A percentile compares a stretch with the other conserved stretches of the same genome.
phyloP scores from a whole-genome alignment of 1,140 invertebrate genomes.

The Drosophila lacteicornis region DNA sequence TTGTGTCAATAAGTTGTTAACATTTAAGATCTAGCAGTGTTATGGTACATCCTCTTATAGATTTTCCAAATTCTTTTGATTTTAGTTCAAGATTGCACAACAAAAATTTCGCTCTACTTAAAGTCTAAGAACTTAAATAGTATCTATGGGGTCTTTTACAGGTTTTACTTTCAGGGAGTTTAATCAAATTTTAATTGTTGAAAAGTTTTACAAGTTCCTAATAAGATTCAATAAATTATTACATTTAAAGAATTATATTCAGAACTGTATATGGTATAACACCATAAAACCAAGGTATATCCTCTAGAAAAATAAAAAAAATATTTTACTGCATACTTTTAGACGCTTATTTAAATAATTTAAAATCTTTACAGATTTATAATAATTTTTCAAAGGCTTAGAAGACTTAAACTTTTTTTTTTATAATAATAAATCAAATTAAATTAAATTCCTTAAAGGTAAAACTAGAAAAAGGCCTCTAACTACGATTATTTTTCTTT shows the following conservation, averaged over 20 bases:
- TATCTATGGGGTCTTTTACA: neutral
- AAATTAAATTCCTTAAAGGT: neutral
- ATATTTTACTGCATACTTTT: too few species aligned
- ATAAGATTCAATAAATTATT: too few species aligned
- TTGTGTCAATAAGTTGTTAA: conserved; percentile 9
- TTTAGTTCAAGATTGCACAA: conserved; percentile 48
- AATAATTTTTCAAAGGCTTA: too few species aligned
- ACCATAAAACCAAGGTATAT: neutral
- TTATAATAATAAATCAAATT: neutral
- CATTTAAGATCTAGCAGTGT: conserved; percentile 15
- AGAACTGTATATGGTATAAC: too few species aligned
- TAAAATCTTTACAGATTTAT: neutral
- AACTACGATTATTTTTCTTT: neutral
- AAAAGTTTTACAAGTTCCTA: too few species aligned
- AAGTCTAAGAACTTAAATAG: conserved; percentile 28
- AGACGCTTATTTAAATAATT: neutral
- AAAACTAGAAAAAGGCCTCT: neutral
- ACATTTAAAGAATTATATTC: neutral
- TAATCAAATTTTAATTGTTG: neutral
- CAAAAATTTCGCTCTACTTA: conserved; percentile 44
- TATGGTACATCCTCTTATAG: conserved; percentile 33
- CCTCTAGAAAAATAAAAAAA: neutral
- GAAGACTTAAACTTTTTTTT: too few species aligned
- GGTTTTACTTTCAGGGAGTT: neutral
- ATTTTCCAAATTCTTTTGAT: conserved; percentile 29